Evolutionary conservation across 1,140 invertebrate genomes (phyloP).

Genomic region (Pachypeltis micranthus): DNA sequence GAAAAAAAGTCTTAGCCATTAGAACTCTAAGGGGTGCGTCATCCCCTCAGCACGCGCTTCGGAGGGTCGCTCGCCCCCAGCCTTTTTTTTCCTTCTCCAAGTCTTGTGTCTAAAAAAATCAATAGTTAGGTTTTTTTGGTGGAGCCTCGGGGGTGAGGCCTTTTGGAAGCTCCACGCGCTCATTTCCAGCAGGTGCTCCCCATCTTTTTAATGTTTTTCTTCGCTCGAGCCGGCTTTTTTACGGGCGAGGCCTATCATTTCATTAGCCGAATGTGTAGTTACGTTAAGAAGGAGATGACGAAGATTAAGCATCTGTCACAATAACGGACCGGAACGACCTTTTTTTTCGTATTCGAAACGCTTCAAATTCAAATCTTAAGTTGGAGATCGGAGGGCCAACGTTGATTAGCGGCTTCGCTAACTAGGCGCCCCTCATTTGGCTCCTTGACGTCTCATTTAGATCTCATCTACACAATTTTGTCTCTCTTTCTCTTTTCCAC

Average conservation of each 20-base stretch:
- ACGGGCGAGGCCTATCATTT: background rate
- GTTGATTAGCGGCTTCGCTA: no score
- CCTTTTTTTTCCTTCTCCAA: background rate
- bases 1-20: background rate
- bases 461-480: no score
- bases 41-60: background rate
- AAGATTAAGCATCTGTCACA: background rate
- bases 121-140: background rate
- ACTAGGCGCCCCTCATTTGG: no score
- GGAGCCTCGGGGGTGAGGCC: background rate
- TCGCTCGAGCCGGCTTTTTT: background rate
- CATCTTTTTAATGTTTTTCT: background rate
- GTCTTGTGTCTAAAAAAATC: background rate
- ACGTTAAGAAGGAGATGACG: background rate
- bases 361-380: no score
- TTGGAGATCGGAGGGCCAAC: no score
- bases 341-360: background rate
- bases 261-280: background rate
- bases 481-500: no score
- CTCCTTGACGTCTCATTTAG: no score
- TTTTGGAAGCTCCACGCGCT: background rate
- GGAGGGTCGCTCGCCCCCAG: background rate
- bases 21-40: background rate
- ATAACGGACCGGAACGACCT: background rate
- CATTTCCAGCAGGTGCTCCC: background rate